Conservation (phyloP, 2,113 vertebrate species). For the Macquaria australasica region DNA sequence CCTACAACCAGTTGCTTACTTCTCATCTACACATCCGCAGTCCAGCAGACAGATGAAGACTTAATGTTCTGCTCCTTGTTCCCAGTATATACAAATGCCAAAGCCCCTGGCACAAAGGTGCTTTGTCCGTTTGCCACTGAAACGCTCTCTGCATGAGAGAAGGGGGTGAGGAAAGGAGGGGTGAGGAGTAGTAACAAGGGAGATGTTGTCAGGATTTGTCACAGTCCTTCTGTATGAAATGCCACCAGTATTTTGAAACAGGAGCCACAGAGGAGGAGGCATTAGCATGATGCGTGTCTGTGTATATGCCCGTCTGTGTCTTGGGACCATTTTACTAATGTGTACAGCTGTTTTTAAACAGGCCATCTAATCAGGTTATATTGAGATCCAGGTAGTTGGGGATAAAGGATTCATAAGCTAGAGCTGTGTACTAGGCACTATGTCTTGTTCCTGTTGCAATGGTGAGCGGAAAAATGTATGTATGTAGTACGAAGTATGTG, state of each 20-base stretch:
- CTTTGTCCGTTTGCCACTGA: constrained; percentile 62
- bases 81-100: constrained; percentile 52
- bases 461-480: constrained; percentile 25
- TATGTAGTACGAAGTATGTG: background rate
- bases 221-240: constrained; percentile 61
- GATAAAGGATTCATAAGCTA: constrained; percentile 56
- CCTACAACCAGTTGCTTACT: background rate
- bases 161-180: constrained; percentile 6
- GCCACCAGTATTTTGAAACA: constrained; percentile 56
- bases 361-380: constrained; percentile 50
- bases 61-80: constrained; percentile 50
- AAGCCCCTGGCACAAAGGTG: constrained; percentile 53
- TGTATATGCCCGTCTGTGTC: constrained; percentile 47
- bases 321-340: constrained; percentile 47
- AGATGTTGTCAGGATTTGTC: constrained; percentile 70
- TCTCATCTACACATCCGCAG: background rate
- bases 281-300: constrained; percentile 58
- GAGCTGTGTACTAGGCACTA: constrained; percentile 10
- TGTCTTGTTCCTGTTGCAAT: constrained; percentile 44
- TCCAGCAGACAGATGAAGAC: constrained; percentile 38
- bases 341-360: constrained; percentile 54
- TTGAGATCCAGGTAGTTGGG: constrained; percentile 55
- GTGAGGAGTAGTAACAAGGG: constrained; percentile 57
- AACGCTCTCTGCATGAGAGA: constrained; percentile 61
- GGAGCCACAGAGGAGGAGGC: constrained; percentile 54